phyloP scores from a whole-genome alignment of 1,140 invertebrate genomes.

The Sitophilus oryzae region DNA sequence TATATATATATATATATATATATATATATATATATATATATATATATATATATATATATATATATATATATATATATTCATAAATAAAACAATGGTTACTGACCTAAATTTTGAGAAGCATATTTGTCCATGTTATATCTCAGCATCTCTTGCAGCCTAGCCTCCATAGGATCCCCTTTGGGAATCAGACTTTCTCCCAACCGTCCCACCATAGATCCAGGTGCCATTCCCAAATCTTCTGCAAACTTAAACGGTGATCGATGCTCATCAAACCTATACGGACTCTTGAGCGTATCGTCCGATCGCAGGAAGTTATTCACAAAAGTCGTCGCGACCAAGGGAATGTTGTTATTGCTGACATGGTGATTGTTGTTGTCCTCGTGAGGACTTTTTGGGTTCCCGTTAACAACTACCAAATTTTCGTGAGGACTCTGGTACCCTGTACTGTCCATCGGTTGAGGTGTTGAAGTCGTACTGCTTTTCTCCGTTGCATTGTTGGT shows the following conservation, averaged over 20 bases:
- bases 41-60: background rate
- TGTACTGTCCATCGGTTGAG: conserved; percentile 33
- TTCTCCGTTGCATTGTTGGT: conserved; percentile 41
- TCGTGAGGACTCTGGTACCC: conserved; percentile 7
- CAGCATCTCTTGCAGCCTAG: conserved; percentile 84
- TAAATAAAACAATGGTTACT: conserved; percentile 12
- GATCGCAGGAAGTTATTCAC: conserved; percentile 48
- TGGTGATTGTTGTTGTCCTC: conserved; percentile 53
- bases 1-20: background rate
- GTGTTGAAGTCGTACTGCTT: conserved; percentile 40
- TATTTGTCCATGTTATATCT: conserved; percentile 92
- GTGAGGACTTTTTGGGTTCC: conserved; percentile 50
- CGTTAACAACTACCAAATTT: conserved; percentile 37
- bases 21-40: background rate
- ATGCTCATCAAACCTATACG: conserved; percentile 70
- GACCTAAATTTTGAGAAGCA: conserved; percentile 73
- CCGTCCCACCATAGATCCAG: conserved; percentile 67
- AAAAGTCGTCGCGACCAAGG: conserved; percentile 44
- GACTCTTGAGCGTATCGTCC: conserved; percentile 56
- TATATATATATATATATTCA: background rate
- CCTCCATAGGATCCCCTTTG: conserved; percentile 88
- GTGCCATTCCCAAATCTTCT: conserved; percentile 65
- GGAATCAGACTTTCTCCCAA: conserved; percentile 81
- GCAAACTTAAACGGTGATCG: conserved; percentile 67
- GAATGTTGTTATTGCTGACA: conserved; percentile 51